Base-by-base conservation (phyloP, 2,888 invertebrate species). In the Hirtodrosophila cameraria region DNA sequence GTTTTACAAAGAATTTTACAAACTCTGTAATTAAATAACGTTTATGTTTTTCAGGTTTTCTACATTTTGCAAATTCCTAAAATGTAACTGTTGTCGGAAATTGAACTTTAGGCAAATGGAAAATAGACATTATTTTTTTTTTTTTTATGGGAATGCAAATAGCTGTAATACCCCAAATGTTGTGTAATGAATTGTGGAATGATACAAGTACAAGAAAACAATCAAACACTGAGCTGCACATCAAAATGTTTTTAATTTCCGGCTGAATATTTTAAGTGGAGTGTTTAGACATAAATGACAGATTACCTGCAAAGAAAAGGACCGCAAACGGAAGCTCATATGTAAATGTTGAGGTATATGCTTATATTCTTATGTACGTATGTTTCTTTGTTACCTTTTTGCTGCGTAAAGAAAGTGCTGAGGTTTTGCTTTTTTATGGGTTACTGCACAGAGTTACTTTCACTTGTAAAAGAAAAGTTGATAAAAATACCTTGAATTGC, bases 241-340 rank as follows among this genome's bases (percentile, higher is more conserved):
- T 7, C 33, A 33, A 12, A 30, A 31, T 27, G 41, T n/a, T 15
- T 49, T 67, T 67, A 67, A 67, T 67, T 59, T 68, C 60, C 73
- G 73, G 48, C 30, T 31, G 20, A 11, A 15, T 8, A 31, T 30
- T 2, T 28, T 30, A 27, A 45, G 65, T 48, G 7, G 7, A 12
- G 20, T 23, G 2, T 20, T 54, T 30, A 13, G 3, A n/a, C 28
- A 30, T 52, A 25, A 23, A 38, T 28, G 23, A 35, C 12, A 42
- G 31, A n/a, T 15, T 25, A 7, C 41, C 18, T 18, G 12, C 16
- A 23, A 27, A 13, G 33, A 30, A 30, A 30, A n/a, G n/a, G 1
- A 11, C 11, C 3, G 11, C 12, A 36, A 28, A 20, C 12, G 18
- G 9, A 31, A 31, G n/a, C 7, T 9, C 6, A 25, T 28, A 15